phyloP scores from a whole-genome alignment of 1,140 invertebrate genomes.

The Battus philenor region DNA sequence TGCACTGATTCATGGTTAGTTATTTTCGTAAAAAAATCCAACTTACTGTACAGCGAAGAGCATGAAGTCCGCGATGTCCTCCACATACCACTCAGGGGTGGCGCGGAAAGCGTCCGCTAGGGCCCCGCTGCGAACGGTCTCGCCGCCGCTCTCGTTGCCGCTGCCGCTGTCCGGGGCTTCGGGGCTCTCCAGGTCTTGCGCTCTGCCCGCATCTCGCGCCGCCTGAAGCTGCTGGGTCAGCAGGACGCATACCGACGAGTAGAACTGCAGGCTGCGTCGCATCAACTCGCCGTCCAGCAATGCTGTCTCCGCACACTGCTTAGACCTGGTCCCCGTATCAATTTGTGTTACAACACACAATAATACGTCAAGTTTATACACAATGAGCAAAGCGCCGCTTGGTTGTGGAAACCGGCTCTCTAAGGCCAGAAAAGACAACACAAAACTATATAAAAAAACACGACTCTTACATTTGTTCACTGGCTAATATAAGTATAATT shows the following conservation, averaged over 20 bases:
- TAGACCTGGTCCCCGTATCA: slow-evolving; percentile 81
- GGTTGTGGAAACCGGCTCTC: too few relatives aligned
- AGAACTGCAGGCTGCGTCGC: slow-evolving; percentile 88
- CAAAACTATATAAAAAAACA: too few relatives aligned
- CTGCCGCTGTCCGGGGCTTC: background rate
- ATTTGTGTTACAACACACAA: too few relatives aligned
- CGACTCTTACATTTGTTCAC: too few relatives aligned
- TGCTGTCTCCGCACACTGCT: slow-evolving; percentile 92
- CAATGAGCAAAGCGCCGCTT: too few relatives aligned
- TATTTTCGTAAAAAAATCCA: background rate
- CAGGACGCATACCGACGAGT: slow-evolving; percentile 88
- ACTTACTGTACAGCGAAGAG: slow-evolving; percentile 95
- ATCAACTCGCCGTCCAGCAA: slow-evolving; percentile 89
- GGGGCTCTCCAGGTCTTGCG: background rate
- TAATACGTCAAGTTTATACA: too few relatives aligned
- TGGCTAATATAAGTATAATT: too few relatives aligned
- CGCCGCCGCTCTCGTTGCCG: slow-evolving; percentile 17
- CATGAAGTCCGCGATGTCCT: slow-evolving; percentile 96
- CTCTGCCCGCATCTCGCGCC: slow-evolving; percentile 20
- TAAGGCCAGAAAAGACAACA: too few relatives aligned
- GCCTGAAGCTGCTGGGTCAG: slow-evolving; percentile 81
- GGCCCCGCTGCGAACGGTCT: slow-evolving; percentile 48
- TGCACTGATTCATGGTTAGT: slow-evolving; percentile 2
- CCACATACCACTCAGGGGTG: slow-evolving; percentile 96
- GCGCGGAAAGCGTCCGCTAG: slow-evolving; percentile 87